Base-by-base conservation (phyloP, 1,140 invertebrate species). In the Meloidogyne exigua region DNA sequence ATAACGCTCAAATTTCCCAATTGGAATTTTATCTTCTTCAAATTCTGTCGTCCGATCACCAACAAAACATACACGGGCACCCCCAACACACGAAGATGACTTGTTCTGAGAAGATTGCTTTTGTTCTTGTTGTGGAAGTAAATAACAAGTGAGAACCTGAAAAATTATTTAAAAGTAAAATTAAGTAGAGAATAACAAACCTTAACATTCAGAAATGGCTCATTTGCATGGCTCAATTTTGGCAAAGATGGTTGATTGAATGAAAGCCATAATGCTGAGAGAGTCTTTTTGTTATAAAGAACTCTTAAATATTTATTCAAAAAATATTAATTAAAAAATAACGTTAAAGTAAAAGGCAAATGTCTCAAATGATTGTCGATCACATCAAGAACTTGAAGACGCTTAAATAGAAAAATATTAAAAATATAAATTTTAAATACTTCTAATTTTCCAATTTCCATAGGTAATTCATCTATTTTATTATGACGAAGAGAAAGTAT, bases 201-300 rank as follows among this genome's bases (percentile, higher is more conserved):
- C 87, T 95, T 93, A 87, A 95, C 92, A 7, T 93, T 94, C 75
- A 80, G 89, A 68, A 76, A 49, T 28, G 86, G 85, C 73, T 89
- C 89, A 23, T 88, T 91, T 87, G 98, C 96, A 28, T 93, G 94
- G 89, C 98, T 96, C 88, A 99, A 98, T 85, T 95, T 97, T 64
- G 98, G 90, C 91, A 99, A 92, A 1, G 99, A 95, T 26, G 96
- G 94, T 81, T 89, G 97, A 89, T 98, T 99, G 89, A 99, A 95
- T 42, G 95, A 95, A 80, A 99, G 88, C 97, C 97, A 99, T 57
- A 99, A 92, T 1, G 97, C 97, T 89, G 97, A 97, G 76, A 99
- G 89, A 88, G 94, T 95, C 57, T 80, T 79, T 21, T 36, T 18
- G 21, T 83, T 49, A 68, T 80, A 80, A 21, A 98, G 90, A 85